Conservation (phyloP, 2,888 invertebrate species). For the Drosophila rellima region DNA sequence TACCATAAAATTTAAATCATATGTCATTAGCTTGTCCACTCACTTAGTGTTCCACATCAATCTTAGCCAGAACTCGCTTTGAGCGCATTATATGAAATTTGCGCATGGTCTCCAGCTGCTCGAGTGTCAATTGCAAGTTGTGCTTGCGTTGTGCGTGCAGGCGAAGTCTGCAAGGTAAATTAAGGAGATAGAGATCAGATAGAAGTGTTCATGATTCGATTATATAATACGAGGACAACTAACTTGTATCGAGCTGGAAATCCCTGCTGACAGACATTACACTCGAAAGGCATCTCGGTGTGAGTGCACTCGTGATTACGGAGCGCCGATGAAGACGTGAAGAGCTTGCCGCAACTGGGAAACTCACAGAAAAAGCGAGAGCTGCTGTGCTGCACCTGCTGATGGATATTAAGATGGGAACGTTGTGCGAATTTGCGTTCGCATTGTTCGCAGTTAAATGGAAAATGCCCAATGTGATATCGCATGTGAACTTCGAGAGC, state of each 20-base stretch:
- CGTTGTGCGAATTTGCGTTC: conserved; percentile 74
- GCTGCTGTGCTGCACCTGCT: conserved; percentile 68
- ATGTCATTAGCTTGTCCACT: conserved; percentile 1
- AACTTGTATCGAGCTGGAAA: conserved; percentile 76
- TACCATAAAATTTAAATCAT: neutral
- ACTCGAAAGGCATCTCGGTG: conserved; percentile 76
- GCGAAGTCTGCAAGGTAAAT: conserved; percentile 53
- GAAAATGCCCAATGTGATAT: conserved; percentile 72
- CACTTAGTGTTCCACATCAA: conserved; percentile 2
- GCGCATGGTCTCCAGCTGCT: conserved; percentile 72
- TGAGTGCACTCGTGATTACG: conserved; percentile 75
- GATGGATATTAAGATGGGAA: conserved; percentile 73
- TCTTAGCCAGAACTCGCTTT: conserved; percentile 47
- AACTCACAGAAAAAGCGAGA: conserved; percentile 69
- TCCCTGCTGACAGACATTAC: conserved; percentile 64
- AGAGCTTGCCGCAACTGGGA: conserved; percentile 68
- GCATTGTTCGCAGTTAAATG: conserved; percentile 72
- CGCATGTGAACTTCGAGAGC: conserved; percentile 76
- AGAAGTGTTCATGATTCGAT: neutral
- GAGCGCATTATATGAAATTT: conserved; percentile 70
- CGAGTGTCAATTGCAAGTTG: conserved; percentile 50
- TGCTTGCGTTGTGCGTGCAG: conserved; percentile 70
- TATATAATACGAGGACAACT: conserved; percentile 15
- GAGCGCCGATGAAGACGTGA: conserved; percentile 74
- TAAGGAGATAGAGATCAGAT: neutral